Percentiles rank a stretch among this genome's conserved stretches.
phyloP scores from a whole-genome alignment of 2,113 vertebrate genomes.

The Bufo bufo region DNA sequence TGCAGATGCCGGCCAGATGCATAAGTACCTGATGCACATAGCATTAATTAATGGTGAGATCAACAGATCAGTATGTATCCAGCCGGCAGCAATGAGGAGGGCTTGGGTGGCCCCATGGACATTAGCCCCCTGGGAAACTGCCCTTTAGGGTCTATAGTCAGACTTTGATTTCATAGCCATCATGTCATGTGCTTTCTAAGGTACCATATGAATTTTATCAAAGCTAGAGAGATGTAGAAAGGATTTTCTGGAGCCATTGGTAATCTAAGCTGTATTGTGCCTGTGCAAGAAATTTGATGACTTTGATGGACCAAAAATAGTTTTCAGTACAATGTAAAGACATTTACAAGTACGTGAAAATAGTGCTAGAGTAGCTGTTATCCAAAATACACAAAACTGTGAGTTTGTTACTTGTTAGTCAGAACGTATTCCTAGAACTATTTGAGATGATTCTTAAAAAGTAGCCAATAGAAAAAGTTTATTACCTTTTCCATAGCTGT shows the following conservation, averaged over 20 bases:
- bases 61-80: no score
- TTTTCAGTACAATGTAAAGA: slow-evolving; percentile 4
- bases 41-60: no score
- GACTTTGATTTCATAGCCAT: neutral
- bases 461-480: neutral
- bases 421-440: neutral
- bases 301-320: slow-evolving; percentile 9
- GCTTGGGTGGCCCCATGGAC: no score
- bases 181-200: neutral
- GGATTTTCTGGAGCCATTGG: neutral
- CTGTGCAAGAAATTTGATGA: neutral
- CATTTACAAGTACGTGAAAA: slow-evolving; percentile 3
- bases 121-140: no score
- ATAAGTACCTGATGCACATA: no score
- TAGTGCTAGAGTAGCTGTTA: slow-evolving; percentile 27
- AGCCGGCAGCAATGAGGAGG: no score
- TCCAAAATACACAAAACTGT: slow-evolving; percentile 31
- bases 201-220: neutral
- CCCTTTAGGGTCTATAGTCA: neutral
- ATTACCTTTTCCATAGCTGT: neutral
- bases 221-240: neutral
- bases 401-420: slow-evolving; percentile 16
- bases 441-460: neutral
- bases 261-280: neutral
- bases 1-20: no score